A percentile compares a stretch with the other conserved stretches of the same genome.
Conservation (phyloP, 2,113 vertebrate species). For the Hystrix brachyura region DNA sequence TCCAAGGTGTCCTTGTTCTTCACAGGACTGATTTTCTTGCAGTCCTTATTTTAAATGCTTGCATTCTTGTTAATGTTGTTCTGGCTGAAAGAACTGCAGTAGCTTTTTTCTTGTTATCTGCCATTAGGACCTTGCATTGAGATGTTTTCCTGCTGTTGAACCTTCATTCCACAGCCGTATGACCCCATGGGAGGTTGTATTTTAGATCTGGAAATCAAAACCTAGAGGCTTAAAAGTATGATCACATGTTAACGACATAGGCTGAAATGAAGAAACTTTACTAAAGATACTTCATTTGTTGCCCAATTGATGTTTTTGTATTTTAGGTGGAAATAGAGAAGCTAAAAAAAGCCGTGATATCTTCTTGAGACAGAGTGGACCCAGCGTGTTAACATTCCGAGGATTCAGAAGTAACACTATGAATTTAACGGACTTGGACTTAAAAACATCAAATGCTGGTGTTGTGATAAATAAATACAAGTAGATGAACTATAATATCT, state of each 20-base stretch:
- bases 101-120: neutral
- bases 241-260: neutral
- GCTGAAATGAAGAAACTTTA: constrained; percentile 7
- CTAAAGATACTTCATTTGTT: constrained; percentile 27
- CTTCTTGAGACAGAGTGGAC: constrained; percentile 89
- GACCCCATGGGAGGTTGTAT: neutral
- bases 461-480: constrained; percentile 79
- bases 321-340: constrained; percentile 95
- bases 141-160: constrained; percentile 14
- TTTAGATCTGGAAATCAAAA: constrained; percentile 47
- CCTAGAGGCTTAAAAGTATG: neutral
- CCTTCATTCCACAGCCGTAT: neutral
- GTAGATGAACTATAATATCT: constrained; percentile 84
- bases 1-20: neutral
- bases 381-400: constrained; percentile 60
- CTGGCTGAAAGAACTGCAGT: neutral
- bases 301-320: constrained; percentile 74
- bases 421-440: constrained; percentile 81
- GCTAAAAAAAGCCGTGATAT: constrained; percentile 93
- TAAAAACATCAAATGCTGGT: constrained; percentile 84
- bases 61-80: neutral
- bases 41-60: neutral
- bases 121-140: neutral
- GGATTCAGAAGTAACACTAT: constrained; percentile 77
- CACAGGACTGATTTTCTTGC: constrained; percentile 8